phyloP scores from a whole-genome alignment of 2,113 vertebrate genomes.

The Apus apus region DNA sequence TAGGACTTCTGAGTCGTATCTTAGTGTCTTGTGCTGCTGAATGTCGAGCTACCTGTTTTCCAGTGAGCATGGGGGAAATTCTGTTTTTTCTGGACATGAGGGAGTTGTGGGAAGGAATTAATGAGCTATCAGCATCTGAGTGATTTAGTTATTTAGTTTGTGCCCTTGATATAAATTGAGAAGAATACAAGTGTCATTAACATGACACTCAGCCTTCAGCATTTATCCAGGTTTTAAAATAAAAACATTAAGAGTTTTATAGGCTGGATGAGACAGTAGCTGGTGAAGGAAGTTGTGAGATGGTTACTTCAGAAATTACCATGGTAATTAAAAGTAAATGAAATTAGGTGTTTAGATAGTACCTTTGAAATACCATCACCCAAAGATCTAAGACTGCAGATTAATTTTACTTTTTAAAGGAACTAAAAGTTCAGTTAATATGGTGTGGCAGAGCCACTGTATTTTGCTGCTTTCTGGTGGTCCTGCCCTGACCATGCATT shows the following conservation, averaged over 20 bases:
- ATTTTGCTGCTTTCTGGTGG: not conserved
- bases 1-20: not conserved
- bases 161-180: not conserved
- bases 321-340: not conserved
- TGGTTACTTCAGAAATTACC: not conserved
- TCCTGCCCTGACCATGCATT: not conserved
- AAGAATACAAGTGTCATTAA: not conserved
- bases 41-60: not conserved
- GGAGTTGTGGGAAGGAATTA: slow-evolving; percentile 63
- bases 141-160: slow-evolving; percentile 31
- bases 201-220: not conserved
- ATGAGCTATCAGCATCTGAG: not conserved
- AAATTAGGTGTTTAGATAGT: not conserved
- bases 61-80: not conserved
- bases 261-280: not conserved
- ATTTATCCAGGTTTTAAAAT: not conserved
- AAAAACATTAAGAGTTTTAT: not conserved
- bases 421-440: not conserved
- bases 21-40: not conserved
- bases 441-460: not conserved
- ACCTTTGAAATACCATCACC: not conserved
- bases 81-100: slow-evolving; percentile 44
- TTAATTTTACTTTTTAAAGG: not conserved
- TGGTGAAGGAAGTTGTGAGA: not conserved
- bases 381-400: not conserved